Evolutionary conservation across 2,888 invertebrate species (phyloP).

Genomic region (Ophion ellenae): DNA sequence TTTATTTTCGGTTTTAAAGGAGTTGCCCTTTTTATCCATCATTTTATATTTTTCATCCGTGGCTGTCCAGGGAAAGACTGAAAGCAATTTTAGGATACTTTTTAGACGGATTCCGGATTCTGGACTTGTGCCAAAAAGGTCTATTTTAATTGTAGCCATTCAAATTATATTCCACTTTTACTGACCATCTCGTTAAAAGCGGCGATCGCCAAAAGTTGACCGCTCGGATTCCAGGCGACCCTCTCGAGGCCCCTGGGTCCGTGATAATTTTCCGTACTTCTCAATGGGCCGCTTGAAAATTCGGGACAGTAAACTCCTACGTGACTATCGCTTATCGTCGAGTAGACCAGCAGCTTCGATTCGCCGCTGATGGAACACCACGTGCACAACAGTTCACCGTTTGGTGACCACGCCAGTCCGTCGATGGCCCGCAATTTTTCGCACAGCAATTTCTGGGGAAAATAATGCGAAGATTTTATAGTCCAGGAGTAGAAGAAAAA

Average conservation of each 20-base stretch:
- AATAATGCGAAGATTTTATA: background rate
- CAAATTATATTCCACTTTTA: background rate
- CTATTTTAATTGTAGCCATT: no score
- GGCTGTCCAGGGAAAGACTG: no score
- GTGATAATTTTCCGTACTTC: constrained; percentile 50
- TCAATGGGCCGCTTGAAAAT: constrained; percentile 44
- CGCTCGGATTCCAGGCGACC: constrained; percentile 79
- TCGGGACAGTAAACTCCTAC: constrained; percentile 76
- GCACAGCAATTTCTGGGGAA: constrained; percentile 79
- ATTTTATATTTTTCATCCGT: no score
- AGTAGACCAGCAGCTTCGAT: constrained; percentile 79
- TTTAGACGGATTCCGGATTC: no score
- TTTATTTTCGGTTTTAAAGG: no score
- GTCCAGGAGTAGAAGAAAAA: background rate
- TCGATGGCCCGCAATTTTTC: constrained; percentile 77
- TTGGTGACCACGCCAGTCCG: constrained; percentile 80
- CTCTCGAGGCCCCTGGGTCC: constrained; percentile 78
- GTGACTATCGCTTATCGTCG: constrained; percentile 75
- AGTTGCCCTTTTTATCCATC: no score
- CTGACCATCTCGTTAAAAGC: constrained; percentile 80
- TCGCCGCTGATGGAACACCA: constrained; percentile 79
- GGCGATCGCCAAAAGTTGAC: constrained; percentile 79
- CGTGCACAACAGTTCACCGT: constrained; percentile 79
- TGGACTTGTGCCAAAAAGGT: no score
- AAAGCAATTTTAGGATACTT: no score